Conservation (phyloP, 1,140 invertebrate species). For the Batillaria attramentaria region DNA sequence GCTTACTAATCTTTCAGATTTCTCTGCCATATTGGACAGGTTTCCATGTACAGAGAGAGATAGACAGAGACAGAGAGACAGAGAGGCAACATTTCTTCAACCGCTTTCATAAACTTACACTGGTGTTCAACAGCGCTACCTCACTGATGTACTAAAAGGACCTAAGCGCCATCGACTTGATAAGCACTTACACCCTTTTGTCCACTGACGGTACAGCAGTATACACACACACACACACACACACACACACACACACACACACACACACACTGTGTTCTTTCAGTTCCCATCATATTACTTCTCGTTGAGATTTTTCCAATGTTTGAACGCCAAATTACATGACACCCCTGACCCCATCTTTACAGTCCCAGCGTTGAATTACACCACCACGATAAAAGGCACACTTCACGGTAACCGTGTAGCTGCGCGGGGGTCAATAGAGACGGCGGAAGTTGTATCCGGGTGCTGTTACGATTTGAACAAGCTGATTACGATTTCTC, state of each 20-base stretch:
- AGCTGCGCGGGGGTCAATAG: neutral
- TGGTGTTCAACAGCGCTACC: neutral
- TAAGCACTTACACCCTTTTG: neutral
- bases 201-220: neutral
- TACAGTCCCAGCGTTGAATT: neutral
- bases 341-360: neutral
- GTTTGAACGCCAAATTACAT: neutral
- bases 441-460: neutral
- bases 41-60: too few relatives aligned
- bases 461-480: neutral
- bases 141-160: neutral
- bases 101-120: neutral
- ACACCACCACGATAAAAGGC: too few relatives aligned
- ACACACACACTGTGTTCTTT: neutral
- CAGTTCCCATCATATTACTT: neutral
- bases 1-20: neutral
- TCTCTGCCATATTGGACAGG: neutral
- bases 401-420: too few relatives aligned
- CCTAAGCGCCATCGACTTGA: neutral
- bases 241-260: slow-evolving; percentile 2
- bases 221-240: neutral
- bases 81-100: too few relatives aligned
- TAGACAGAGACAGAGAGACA: too few relatives aligned
- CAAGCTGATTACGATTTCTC: neutral
- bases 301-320: neutral